phyloP scores from a whole-genome alignment of 2,888 invertebrate species.

The Pollenia griseotomentosa region DNA sequence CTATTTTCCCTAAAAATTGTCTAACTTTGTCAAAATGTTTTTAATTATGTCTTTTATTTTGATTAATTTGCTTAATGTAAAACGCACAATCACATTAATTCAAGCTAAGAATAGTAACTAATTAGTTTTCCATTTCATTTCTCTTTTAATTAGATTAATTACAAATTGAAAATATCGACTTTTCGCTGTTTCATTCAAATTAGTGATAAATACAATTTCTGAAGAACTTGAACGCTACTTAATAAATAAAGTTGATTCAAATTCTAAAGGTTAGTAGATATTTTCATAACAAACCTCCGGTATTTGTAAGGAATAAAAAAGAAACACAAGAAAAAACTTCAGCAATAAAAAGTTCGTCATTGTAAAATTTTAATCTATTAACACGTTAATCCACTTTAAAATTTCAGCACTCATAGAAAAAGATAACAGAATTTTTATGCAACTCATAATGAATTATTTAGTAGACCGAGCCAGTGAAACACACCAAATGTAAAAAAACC shows the following conservation, averaged over 20 bases:
- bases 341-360: background rate
- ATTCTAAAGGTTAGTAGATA: background rate
- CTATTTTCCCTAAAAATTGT: no score
- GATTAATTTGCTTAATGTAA: no score
- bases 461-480: no score
- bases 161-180: no score
- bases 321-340: background rate
- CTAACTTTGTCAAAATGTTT: no score
- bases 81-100: no score
- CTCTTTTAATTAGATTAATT: no score
- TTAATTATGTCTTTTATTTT: no score
- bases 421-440: background rate
- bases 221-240: background rate
- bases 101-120: background rate
- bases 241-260: background rate
- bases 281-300: background rate
- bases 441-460: background rate
- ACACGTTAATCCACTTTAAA: background rate
- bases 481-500: no score
- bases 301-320: background rate
- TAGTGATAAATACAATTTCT: background rate
- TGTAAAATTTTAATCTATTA: background rate
- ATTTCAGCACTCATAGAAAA: background rate
- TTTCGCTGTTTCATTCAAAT: background rate
- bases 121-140: background rate